Conservation (phyloP, 2,113 vertebrate genomes). For the Passer montanus region DNA sequence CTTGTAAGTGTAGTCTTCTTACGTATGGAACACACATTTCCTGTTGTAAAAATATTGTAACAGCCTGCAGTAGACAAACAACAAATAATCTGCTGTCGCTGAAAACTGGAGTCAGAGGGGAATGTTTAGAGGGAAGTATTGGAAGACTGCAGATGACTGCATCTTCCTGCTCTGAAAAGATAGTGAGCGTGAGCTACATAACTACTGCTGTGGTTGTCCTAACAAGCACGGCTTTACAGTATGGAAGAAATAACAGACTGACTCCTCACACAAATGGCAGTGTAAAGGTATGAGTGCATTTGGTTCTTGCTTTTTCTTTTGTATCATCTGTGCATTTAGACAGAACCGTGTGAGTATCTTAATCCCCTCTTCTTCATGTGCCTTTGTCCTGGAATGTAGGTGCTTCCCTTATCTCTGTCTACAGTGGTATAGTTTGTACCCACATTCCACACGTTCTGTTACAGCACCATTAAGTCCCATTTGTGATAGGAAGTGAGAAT, state of each 20-base stretch:
- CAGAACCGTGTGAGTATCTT: not conserved
- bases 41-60: constrained; percentile 28
- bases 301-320: not conserved
- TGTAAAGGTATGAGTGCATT: not conserved
- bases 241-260: not conserved
- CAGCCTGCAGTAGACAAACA: not conserved
- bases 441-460: not conserved
- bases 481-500: not conserved
- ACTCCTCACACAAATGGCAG: not conserved
- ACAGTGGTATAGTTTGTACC: not conserved
- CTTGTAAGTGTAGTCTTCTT: constrained; percentile 31
- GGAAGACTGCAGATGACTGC: not conserved
- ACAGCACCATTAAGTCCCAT: not conserved
- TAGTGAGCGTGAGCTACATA: fast-evolving
- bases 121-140: not conserved
- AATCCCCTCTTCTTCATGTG: not conserved
- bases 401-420: not conserved
- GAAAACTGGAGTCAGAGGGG: not conserved
- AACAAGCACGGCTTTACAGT: not conserved
- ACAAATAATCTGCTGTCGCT: not conserved
- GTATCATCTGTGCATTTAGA: not conserved
- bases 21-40: constrained; percentile 46
- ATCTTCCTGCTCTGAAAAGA: not conserved
- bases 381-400: not conserved
- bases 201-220: not conserved